Evolutionary conservation across 2,113 vertebrate genomes (phyloP), one percentile per base, ranked within the genome.

Genomic region (Thamnaconus septentrionalis): DNA sequence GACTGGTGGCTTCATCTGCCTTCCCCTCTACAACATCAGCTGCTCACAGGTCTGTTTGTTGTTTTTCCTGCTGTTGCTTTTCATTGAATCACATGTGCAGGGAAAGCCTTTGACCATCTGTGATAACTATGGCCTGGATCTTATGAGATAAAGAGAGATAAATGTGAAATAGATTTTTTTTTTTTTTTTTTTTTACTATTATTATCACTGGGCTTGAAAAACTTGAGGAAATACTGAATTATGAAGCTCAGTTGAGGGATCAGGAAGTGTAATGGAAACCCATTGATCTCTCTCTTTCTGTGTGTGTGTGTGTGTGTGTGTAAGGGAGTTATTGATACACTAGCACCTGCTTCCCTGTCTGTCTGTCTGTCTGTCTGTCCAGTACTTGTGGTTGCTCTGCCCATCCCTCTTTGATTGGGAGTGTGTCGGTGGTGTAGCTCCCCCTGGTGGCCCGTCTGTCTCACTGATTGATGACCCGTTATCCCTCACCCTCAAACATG

Each of bases 381-480:
- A 39, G 41, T 64, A 31, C 76, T 70, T 81, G 67, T 73, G 59
- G 65, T 73, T 66, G 53, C 50, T 56, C 43, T 44, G 4, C 59
- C 46, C 49, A 40, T 63, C 39, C 6, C 10, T 18, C 18, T 10
- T 56, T 40, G 57, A 52, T 40, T 42, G 42, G 42, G 45, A 6
- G 31, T 39, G 5, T 46, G 39, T 12, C 55, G 31, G 57, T 12
- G 39, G 51, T 60, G 31, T 49, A 47, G 53, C 54, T 69, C 57
- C 4, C 69, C 74, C 84, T 79, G 10, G 59, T n/a, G 58, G 80
- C 69, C 54, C 63, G 76, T 74, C 57, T 47, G 69, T 78, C 61
- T 82, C 69, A 78, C 79, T 87, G 83, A 84, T 87, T 82, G 75
- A 66, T 85, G 81, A 85, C 85, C 85, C 76, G 71, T 59, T 73